These are phyloP conservation scores for Halcyon senegalensis DNA, from an alignment of 2,113 vertebrate genomes.

Conservation along the genomic window DNA sequence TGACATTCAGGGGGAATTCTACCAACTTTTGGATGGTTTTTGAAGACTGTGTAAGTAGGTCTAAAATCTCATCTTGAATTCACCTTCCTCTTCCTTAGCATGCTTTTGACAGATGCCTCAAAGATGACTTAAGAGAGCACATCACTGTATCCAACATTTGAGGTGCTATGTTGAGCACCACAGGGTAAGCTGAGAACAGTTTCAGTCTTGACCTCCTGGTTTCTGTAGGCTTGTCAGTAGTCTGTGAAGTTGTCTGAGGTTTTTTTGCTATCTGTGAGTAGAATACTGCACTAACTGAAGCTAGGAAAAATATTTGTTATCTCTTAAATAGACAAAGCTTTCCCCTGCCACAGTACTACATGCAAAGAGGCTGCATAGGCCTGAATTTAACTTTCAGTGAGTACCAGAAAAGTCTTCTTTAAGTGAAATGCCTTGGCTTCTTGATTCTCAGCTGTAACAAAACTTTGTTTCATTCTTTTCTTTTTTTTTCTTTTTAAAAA, in stretches of 20 bases:
- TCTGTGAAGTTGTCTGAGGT: neutral
- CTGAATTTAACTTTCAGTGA: slow-evolving; percentile 44
- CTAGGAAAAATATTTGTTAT: neutral
- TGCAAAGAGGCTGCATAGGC: slow-evolving; percentile 9
- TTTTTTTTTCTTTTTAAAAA: neutral
- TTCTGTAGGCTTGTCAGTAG: neutral
- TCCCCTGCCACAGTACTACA: neutral
- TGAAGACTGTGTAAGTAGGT: neutral
- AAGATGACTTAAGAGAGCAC: neutral
- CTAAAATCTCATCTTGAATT: neutral
- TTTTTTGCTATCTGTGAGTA: neutral
- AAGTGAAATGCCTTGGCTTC: slow-evolving; percentile 33
- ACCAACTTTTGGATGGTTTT: neutral
- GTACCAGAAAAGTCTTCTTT: slow-evolving; percentile 49
- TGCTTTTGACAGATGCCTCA: neutral
- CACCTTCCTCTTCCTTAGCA: neutral
- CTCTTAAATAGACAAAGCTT: neutral
- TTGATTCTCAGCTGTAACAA: slow-evolving; percentile 52
- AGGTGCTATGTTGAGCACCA: neutral
- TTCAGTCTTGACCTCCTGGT: neutral
- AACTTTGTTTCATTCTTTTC: slow-evolving; percentile 19
- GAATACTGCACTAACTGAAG: neutral
- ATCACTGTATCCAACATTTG: neutral
- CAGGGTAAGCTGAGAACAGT: neutral
- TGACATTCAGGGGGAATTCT: neutral